Evolutionary conservation across 1,140 invertebrate species (phyloP).

Genomic region (Ylistrum balloti): DNA sequence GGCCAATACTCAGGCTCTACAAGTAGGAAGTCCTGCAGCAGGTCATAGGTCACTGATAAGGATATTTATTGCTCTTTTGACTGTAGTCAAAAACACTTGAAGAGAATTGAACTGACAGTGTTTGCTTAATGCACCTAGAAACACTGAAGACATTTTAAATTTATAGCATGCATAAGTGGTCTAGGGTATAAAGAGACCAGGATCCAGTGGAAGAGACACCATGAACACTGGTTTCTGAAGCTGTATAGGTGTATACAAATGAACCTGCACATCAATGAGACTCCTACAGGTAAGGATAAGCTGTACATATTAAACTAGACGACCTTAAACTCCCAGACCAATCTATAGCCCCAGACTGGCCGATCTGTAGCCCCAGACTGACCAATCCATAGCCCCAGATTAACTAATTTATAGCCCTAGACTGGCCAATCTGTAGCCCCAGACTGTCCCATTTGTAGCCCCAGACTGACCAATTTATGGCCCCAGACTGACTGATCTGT

Average conservation of each 20-base stretch:
- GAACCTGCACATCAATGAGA: conserved; percentile 55
- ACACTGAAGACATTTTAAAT: neutral
- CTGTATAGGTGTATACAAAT: conserved; percentile 41
- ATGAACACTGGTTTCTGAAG: neutral
- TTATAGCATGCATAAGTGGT: neutral
- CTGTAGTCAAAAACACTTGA: conserved; percentile 11
- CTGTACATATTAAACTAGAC: no score
- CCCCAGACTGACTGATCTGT: no score
- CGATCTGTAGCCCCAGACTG: no score
- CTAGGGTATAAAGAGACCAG: neutral
- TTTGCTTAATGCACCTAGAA: neutral
- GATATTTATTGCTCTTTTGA: conserved; percentile 24
- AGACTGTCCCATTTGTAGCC: no score
- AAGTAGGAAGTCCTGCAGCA: neutral
- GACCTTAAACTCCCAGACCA: no score
- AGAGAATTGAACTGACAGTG: neutral
- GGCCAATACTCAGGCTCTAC: neutral
- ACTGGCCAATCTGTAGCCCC: no score
- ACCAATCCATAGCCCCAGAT: no score
- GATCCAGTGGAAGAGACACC: neutral
- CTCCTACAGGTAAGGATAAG: conserved; percentile 47
- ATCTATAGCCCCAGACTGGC: no score
- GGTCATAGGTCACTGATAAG: neutral
- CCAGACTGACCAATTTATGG: no score
- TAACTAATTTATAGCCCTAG: no score